Evolutionary conservation across 1,140 invertebrate species (phyloP), one percentile per base, ranked within the genome.

Genomic region (Drosophila funebris): DNA sequence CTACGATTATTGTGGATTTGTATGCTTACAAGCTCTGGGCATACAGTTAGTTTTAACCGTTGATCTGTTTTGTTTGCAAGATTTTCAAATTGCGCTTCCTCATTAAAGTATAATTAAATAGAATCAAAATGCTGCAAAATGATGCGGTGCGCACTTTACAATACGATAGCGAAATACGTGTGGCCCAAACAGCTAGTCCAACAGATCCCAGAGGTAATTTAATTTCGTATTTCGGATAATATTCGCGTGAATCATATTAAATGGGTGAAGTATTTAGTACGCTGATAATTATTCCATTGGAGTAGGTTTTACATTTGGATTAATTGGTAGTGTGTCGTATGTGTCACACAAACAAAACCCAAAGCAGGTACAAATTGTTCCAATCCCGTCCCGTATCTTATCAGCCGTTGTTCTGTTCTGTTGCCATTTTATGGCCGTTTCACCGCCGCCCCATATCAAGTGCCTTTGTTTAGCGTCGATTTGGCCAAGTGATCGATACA

Each of bases 341-440:
- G 78, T 85, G 74, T 64, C 57, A 72, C 50, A 50, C 58, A 66
- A 33, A 67, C 50, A 31, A 43, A 43, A 22, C 22, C 41, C 48
- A 60, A 60, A 33, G 22, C 29, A 43, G 61, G 33, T 48, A 56
- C 64, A 62, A 73, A 73, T 74, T 67, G 63, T 53, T 57, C 64
- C 53, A 90, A 83, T 89, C 79, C n/a, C n/a, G n/a, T n/a, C n/a
- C n/a, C 69, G 67, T 89, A 89, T 90, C 83, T 88, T 88, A 90
- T 83, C 79, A 82, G 76, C 18, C 57, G 7, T 33, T 46, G 31
- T 73, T 75, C 48, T 53, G 56, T 36, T 20, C 62, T 81, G 56
- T 82, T 72, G 62, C 41, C 52, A 20, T 56, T 70, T 77, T 69
- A 60, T 70, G 69, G 9, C 20, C 46, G 11, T 7, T 57, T 29